These are phyloP conservation scores for Tadarida brasiliensis DNA, from an alignment of 2,797 vertebrate species.

Conservation along the genomic window DNA sequence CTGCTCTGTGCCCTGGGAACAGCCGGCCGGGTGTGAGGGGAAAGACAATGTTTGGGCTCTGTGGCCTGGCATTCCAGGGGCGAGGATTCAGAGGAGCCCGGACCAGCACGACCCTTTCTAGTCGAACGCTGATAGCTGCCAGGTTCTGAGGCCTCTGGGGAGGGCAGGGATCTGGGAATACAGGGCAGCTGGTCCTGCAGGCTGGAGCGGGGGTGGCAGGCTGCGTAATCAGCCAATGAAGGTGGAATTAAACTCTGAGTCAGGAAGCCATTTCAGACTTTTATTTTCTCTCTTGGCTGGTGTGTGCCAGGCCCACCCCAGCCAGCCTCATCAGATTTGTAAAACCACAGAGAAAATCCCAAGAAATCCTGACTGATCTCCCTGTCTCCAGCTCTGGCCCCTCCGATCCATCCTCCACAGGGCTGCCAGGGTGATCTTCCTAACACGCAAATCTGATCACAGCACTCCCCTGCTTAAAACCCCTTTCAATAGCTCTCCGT, in stretches of 20 bases:
- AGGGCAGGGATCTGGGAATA: neutral
- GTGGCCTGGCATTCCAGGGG: constrained; percentile 1
- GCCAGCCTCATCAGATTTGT: constrained; percentile 60
- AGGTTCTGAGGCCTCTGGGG: neutral
- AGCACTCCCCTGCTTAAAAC: constrained; percentile 25
- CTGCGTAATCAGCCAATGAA: neutral
- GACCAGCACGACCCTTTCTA: neutral
- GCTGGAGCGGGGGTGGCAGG: neutral
- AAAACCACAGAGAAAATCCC: constrained; percentile 76
- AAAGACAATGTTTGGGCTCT: constrained; percentile 79
- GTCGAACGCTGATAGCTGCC: neutral
- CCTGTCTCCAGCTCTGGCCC: constrained; percentile 50
- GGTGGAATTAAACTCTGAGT: neutral
- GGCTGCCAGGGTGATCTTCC: constrained; percentile 48
- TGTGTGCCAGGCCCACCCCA: neutral
- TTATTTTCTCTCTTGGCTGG: constrained; percentile 3
- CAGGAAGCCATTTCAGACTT: neutral
- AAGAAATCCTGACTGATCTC: constrained; percentile 76
- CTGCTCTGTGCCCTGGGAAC: constrained; percentile 70
- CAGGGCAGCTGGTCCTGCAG: neutral
- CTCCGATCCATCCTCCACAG: constrained; percentile 14
- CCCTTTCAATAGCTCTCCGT: constrained; percentile 39
- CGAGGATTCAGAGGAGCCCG: neutral
- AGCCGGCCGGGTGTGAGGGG: constrained; percentile 56
- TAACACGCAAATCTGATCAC: constrained; percentile 49